Percentiles rank a stretch among this genome's conserved stretches.
Conservation (phyloP, 2,113 vertebrate species). For the Galemys pyrenaicus region DNA sequence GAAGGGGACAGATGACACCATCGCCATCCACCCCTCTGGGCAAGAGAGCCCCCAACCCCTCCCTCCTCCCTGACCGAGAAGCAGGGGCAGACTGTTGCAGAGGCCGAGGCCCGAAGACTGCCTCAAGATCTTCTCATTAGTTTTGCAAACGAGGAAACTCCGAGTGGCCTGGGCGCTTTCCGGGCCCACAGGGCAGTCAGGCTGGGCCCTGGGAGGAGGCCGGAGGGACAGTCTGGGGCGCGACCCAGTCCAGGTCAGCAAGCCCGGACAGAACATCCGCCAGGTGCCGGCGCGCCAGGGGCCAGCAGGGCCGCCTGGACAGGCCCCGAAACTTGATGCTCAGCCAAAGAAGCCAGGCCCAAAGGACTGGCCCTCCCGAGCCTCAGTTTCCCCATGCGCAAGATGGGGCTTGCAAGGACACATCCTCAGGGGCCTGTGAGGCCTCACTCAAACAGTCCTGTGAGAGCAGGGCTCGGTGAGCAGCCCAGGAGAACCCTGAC, state of each 20-base stretch:
- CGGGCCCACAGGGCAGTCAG: background rate
- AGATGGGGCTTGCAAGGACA: background rate
- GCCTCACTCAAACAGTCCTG: background rate
- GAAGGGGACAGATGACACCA: background rate
- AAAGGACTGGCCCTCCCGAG: background rate
- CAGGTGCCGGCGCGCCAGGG: accelerated
- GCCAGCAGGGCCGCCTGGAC: background rate
- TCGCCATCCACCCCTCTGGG: background rate
- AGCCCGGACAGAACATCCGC: accelerated
- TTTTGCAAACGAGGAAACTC: background rate
- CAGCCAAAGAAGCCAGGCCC: background rate
- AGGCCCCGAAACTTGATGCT: background rate
- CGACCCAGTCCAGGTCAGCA: background rate
- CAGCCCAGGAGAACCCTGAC: no score
- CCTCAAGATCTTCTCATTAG: background rate
- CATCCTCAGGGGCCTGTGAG: background rate
- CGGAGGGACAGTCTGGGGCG: accelerated
- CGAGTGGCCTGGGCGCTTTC: background rate
- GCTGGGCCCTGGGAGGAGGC: background rate
- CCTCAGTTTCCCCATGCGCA: background rate
- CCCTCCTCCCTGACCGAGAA: background rate
- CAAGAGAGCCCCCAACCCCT: background rate
- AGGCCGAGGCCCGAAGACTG: background rate
- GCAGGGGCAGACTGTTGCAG: background rate
- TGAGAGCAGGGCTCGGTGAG: background rate